phyloP scores from a whole-genome alignment of 2,888 invertebrate species.

The Plebejus anna region DNA sequence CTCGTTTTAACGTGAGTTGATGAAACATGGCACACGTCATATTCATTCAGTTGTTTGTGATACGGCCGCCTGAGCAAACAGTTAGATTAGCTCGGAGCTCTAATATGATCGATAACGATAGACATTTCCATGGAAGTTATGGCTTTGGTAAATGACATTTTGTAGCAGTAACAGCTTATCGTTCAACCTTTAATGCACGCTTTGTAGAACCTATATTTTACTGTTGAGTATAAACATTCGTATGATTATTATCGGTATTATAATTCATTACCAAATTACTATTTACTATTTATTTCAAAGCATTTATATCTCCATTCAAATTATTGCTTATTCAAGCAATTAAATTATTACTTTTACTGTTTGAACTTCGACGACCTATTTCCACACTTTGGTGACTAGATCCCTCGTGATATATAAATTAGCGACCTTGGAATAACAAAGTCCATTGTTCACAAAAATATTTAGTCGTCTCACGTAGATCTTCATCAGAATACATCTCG shows the following conservation, averaged over 20 bases:
- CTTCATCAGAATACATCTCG: neutral
- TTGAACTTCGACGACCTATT: neutral
- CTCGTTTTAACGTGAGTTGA: slow-evolving; percentile 3
- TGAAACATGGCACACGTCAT: slow-evolving; percentile 18
- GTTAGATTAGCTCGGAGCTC: neutral
- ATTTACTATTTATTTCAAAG: neutral
- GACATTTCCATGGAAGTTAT: slow-evolving; percentile 16
- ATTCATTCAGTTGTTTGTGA: slow-evolving; percentile 14
- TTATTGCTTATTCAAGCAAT: no score
- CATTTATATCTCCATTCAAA: no score
- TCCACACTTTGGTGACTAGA: neutral
- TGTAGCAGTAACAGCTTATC: neutral
- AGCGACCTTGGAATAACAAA: neutral
- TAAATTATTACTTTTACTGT: no score
- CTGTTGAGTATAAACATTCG: neutral
- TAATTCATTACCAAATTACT: neutral
- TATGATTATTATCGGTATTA: neutral
- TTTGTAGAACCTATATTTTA: neutral
- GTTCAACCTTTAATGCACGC: neutral
- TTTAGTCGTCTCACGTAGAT: neutral
- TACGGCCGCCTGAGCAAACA: slow-evolving; percentile 11
- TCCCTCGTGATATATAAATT: neutral
- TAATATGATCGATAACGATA: neutral
- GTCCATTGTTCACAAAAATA: neutral
- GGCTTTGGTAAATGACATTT: neutral